Percentiles rank a stretch among this genome's conserved stretches.
These are phyloP conservation scores for Micromesistius poutassou DNA, from an alignment of 2,797 vertebrate species.

Conservation along the genomic window DNA sequence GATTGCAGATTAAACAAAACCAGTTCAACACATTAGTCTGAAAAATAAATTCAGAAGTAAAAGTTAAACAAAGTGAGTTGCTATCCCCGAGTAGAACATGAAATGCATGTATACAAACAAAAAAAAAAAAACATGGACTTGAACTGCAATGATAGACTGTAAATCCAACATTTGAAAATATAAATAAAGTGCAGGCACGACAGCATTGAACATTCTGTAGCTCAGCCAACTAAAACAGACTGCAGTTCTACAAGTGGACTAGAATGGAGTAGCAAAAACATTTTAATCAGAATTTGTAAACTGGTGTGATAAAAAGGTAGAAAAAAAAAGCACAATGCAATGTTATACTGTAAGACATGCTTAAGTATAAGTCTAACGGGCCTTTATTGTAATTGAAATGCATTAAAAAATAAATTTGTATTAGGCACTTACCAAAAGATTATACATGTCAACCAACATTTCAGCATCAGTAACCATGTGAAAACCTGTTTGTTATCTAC, in stretches of 20 bases:
- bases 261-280: conserved; percentile 28
- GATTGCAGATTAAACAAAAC: conserved; percentile 8
- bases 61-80: conserved; percentile 44
- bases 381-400: conserved; percentile 59
- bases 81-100: conserved; percentile 25
- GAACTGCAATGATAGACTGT: conserved; percentile 45
- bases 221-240: conserved; percentile 53
- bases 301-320: conserved; percentile 14
- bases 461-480: conserved; percentile 33
- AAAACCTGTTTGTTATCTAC: conserved; percentile 36
- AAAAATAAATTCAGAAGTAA: conserved; percentile 12
- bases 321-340: conserved; percentile 27
- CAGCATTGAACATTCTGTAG: conserved; percentile 47
- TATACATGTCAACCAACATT: conserved; percentile 40
- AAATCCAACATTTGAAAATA: conserved; percentile 58
- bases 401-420: conserved; percentile 45
- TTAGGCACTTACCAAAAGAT: conserved; percentile 72
- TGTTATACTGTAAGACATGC: conserved; percentile 33
- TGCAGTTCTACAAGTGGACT: conserved; percentile 43
- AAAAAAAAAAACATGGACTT: conserved; percentile 31
- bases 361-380: conserved; percentile 34
- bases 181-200: conserved; percentile 84
- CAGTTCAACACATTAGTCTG: not conserved
- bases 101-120: conserved; percentile 22
- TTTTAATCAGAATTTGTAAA: conserved; percentile 24